Conservation (phyloP, 2,797 vertebrate genomes). For the Pyrocephalus nanus region DNA sequence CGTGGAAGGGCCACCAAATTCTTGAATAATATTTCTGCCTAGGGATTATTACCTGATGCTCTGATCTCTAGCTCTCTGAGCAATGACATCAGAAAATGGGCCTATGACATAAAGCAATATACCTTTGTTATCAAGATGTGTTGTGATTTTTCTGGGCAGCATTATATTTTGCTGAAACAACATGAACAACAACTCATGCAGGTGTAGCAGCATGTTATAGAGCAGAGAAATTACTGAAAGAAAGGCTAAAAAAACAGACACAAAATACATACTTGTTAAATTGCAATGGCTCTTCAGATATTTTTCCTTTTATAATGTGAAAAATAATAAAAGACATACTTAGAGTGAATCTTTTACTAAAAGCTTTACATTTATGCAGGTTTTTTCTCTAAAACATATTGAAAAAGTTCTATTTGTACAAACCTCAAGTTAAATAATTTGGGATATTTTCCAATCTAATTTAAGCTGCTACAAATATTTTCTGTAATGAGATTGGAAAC, state of each 20-base stretch:
- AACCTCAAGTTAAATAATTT: slow-evolving; percentile 27
- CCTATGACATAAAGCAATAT: not conserved
- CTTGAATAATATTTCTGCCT: not conserved
- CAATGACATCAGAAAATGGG: not conserved
- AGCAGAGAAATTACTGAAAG: not conserved
- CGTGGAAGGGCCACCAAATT: not conserved
- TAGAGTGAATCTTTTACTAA: not conserved
- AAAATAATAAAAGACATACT: not conserved
- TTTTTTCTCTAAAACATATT: not conserved
- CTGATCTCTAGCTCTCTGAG: not conserved
- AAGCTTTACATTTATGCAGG: not conserved
- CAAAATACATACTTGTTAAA: not conserved
- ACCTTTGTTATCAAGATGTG: not conserved
- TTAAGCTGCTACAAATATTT: slow-evolving; percentile 55
- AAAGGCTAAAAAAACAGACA: not conserved
- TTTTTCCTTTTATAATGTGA: not conserved
- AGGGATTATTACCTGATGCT: not conserved
- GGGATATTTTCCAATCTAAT: slow-evolving; percentile 45
- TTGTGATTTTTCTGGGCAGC: not conserved
- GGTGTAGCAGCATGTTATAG: not conserved
- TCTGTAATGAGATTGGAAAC: slow-evolving; percentile 43
- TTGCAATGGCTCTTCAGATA: not conserved
- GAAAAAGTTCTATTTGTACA: not conserved
- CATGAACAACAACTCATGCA: not conserved
- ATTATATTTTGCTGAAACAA: not conserved